Percentiles rank a stretch among this genome's conserved stretches.
Evolutionary conservation across 2,113 vertebrate species (phyloP).

Genomic region (Neofelis nebulosa): DNA sequence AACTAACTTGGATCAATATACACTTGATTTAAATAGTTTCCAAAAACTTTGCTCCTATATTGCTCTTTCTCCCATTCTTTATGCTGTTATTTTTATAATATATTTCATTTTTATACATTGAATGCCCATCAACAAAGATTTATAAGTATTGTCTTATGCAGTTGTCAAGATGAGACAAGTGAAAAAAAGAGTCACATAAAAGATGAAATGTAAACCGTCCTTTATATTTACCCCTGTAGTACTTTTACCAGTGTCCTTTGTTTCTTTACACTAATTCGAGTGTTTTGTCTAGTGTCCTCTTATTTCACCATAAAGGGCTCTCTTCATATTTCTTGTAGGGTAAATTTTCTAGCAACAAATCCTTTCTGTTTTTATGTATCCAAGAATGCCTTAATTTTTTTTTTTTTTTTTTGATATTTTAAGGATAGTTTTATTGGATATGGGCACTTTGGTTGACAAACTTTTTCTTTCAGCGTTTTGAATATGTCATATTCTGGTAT

Average conservation of each 20-base stretch:
- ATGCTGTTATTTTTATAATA: background rate
- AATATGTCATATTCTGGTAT: background rate
- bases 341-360: background rate
- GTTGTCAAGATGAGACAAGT: background rate
- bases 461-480: background rate
- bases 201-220: background rate
- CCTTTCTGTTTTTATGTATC: background rate
- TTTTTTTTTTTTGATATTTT: background rate
- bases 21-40: background rate
- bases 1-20: background rate
- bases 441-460: background rate
- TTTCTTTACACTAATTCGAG: background rate
- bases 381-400: background rate
- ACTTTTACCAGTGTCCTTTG: background rate
- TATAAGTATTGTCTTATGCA: background rate
- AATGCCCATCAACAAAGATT: background rate
- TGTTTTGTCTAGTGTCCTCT: background rate
- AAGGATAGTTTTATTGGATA: background rate
- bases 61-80: background rate
- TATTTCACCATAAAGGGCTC: background rate
- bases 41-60: background rate
- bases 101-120: background rate
- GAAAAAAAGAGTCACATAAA: background rate
- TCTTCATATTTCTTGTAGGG: background rate
- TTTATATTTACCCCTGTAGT: background rate